Base-by-base conservation (phyloP, 1,140 invertebrate genomes). In the Eueides isabella region DNA sequence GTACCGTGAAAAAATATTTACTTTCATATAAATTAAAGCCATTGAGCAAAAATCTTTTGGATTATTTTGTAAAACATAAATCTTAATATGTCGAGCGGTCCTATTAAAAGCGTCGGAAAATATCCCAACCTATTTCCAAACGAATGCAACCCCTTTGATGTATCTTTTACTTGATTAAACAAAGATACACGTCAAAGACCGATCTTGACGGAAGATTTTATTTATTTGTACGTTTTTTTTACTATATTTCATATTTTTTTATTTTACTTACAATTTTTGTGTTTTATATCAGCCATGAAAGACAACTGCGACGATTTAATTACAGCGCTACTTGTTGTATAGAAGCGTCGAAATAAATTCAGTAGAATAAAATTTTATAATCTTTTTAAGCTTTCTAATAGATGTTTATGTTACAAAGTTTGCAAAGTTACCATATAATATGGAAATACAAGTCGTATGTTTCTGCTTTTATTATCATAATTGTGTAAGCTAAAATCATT, bases 121-220 rank as follows among this genome's bases (percentile, higher is more conserved):
- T 55, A 55, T 55, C n/a, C 0, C 19, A 23, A 23, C 19, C 7
- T 55, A 55, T 2, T 55, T 55, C n/a, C 48, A 55, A 55, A 55
- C 23, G 48, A 55, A 23, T 26, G 48, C 9, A 26, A 26, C 3
- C 7, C 48, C 48, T 55, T 55, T 55, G 19, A 55, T 55, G 26
- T 55, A 23, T 55, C 23, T 55, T 26, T 55, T 4, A 55, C n/a
- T 55, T 23, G 19, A 55, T 55, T 55, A 55, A 55, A 55, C 48
- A 55, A 55, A 55, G 48, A 55, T 55, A 55, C 48, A 55, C 48
- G 48, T 26, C 48, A 55, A 55, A 55, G 9, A 23, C 41, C 41
- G 41, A 44, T 44, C n/a, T n/a, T 2, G 7, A 19, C n/a, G 41
- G 19, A 5, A 44, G 1, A 44, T 44, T 19, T n/a, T 44, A 44